A percentile compares a stretch with the other conserved stretches of the same genome.
These are phyloP conservation scores for Copsychus sechellarum DNA, from an alignment of 2,113 vertebrate genomes.

Conservation along the genomic window DNA sequence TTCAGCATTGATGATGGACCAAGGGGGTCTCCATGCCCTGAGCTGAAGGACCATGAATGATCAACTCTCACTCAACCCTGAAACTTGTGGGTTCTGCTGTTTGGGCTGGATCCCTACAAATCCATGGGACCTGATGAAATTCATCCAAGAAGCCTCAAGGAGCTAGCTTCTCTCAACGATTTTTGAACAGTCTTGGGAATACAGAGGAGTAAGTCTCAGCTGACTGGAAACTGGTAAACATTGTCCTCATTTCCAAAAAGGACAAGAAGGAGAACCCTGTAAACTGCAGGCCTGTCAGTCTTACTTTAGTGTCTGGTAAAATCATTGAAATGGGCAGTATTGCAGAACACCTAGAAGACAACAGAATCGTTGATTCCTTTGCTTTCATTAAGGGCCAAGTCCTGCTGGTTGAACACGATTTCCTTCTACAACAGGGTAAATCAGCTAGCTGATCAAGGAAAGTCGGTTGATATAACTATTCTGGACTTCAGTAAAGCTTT, in stretches of 20 bases:
- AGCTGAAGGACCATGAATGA: neutral
- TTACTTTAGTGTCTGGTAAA: neutral
- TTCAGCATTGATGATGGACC: neutral
- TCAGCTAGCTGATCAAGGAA: neutral
- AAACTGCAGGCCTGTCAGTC: neutral
- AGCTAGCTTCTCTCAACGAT: neutral
- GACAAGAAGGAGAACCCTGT: neutral
- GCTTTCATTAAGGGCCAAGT: neutral
- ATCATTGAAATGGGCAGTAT: neutral
- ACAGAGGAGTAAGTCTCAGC: neutral
- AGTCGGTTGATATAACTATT: neutral
- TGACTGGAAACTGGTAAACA: neutral
- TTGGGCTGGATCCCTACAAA: neutral
- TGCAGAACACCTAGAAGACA: neutral
- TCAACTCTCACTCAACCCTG: accelerated
- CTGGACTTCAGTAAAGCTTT: neutral
- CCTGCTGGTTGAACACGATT: neutral
- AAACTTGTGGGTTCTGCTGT: neutral
- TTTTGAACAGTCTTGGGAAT: neutral
- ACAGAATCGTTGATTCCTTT: accelerated
- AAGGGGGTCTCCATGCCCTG: neutral
- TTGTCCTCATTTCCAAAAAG: neutral
- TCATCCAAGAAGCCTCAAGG: neutral
- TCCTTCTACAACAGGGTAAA: neutral
- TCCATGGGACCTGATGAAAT: neutral